Evolutionary conservation across 2,113 vertebrate species (phyloP).

Genomic region (Hepsetus odoe): DNA sequence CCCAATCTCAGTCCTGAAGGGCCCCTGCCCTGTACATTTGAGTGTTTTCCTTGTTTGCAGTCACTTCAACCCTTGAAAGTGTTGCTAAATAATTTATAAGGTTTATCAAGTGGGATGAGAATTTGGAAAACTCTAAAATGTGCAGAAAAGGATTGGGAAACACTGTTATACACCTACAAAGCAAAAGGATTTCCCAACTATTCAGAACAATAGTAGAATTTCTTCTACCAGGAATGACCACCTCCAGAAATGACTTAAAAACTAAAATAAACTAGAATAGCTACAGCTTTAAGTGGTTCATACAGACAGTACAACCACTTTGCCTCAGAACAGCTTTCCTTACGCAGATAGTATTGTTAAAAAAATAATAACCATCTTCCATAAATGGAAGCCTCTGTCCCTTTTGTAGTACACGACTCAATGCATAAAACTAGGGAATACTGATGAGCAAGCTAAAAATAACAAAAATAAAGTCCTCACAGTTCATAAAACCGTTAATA

Average conservation of each 20-base stretch:
- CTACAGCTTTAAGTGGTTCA: slow-evolving; percentile 50
- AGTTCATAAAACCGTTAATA: slow-evolving; percentile 57
- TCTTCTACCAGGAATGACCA: slow-evolving; percentile 63
- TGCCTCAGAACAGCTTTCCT: slow-evolving; percentile 33
- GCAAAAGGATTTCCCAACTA: slow-evolving; percentile 59
- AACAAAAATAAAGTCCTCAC: slow-evolving; percentile 56
- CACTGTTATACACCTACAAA: slow-evolving; percentile 48
- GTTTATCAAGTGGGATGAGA: too few species aligned
- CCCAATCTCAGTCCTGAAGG: too few species aligned
- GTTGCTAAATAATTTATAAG: too few species aligned
- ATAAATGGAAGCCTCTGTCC: slow-evolving; percentile 63
- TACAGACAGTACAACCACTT: slow-evolving; percentile 42
- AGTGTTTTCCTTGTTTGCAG: too few species aligned
- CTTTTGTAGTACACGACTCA: slow-evolving; percentile 61
- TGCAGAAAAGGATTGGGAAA: too few species aligned
- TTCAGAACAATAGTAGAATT: slow-evolving; percentile 42
- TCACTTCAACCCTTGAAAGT: too few species aligned
- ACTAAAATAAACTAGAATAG: slow-evolving; percentile 52
- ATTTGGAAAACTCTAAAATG: too few species aligned
- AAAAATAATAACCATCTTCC: slow-evolving; percentile 53
- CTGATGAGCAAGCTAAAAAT: slow-evolving; percentile 74
- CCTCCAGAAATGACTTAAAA: slow-evolving; percentile 48
- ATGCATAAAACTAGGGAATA: slow-evolving; percentile 75
- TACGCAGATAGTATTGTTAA: slow-evolving; percentile 44
- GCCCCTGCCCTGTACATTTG: too few species aligned